Percentiles rank a stretch among this genome's conserved stretches.
Conservation (phyloP, 2,888 invertebrate species). For the Drosophila engyochracea region DNA sequence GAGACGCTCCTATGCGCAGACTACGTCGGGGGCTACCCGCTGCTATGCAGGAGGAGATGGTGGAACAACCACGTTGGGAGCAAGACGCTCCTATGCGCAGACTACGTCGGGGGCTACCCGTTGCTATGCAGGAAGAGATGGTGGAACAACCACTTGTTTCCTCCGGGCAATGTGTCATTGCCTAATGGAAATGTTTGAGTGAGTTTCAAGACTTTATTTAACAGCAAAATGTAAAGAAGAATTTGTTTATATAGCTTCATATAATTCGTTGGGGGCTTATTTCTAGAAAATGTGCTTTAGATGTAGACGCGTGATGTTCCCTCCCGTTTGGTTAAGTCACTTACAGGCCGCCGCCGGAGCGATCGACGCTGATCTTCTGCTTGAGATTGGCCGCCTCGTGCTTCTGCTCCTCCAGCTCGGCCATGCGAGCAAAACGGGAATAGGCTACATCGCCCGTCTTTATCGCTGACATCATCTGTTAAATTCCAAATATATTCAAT, state of each 20-base stretch:
- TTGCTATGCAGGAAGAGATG: not conserved
- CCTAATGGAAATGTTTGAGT: slow-evolving; percentile 5
- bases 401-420: slow-evolving; percentile 95
- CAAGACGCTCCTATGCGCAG: not conserved
- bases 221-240: slow-evolving; percentile 74
- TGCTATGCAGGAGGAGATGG: not conserved
- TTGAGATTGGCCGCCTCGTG: slow-evolving; percentile 91
- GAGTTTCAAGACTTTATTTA: slow-evolving; percentile 68
- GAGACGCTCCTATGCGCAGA: not conserved
- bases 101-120: no score
- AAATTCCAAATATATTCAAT: not conserved
- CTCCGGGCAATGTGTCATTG: not conserved
- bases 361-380: slow-evolving; percentile 94
- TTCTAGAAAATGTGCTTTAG: slow-evolving; percentile 43
- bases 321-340: slow-evolving; percentile 21
- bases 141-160: slow-evolving; percentile 18
- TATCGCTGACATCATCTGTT: slow-evolving; percentile 98
- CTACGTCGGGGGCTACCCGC: no score
- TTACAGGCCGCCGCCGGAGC: slow-evolving; percentile 98
- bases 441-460: slow-evolving; percentile 98
- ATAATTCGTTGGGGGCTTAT: slow-evolving; percentile 46
- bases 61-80: slow-evolving; percentile 14
- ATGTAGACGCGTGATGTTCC: slow-evolving; percentile 23
- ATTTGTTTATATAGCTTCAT: slow-evolving; percentile 42
- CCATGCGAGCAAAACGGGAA: slow-evolving; percentile 97